Conservation (phyloP, 2,113 vertebrate species). For the Heliornis fulica region DNA sequence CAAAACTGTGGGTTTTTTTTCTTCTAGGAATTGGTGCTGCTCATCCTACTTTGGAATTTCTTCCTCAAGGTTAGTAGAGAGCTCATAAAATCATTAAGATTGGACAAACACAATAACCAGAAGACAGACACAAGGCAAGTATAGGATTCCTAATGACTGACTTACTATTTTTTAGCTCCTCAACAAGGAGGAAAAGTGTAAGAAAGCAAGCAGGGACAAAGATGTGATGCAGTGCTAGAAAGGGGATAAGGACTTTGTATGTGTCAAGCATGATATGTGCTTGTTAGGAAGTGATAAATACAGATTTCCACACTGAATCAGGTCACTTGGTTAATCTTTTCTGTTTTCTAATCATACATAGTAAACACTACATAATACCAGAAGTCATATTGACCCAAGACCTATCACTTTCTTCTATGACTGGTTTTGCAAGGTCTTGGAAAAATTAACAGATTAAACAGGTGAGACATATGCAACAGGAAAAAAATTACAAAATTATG, state of each 20-base stretch:
- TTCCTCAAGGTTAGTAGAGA: background rate
- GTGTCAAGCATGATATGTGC: background rate
- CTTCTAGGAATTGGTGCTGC: background rate
- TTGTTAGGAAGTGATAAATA: background rate
- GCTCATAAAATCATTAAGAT: no score
- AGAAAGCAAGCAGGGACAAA: background rate
- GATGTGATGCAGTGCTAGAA: background rate
- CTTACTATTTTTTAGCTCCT: background rate
- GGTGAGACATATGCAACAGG: background rate
- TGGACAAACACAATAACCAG: background rate
- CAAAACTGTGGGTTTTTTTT: background rate
- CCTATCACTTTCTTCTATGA: background rate
- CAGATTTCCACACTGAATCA: background rate
- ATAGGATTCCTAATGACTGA: background rate
- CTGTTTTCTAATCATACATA: background rate
- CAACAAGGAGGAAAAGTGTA: background rate
- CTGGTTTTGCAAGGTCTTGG: background rate
- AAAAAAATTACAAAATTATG: background rate
- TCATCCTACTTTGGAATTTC: background rate
- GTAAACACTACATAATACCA: background rate
- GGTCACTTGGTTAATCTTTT: background rate
- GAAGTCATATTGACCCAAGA: background rate
- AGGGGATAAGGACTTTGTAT: background rate
- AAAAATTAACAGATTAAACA: background rate
- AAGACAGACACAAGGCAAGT: background rate